Conservation (phyloP, 2,113 vertebrate genomes). For the Patagioenas fasciata region DNA sequence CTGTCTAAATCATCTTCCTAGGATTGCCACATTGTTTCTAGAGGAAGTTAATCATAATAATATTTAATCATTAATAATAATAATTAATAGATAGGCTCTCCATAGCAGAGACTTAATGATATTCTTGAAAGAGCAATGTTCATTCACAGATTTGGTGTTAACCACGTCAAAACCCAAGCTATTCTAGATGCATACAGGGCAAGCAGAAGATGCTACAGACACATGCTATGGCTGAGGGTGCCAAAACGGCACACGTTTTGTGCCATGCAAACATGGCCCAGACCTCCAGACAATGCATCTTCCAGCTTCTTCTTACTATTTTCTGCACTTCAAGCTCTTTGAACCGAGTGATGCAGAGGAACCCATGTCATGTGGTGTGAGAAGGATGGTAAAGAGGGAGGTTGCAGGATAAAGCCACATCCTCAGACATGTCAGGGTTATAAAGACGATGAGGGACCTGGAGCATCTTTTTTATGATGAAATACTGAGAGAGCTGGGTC, state of each 20-base stretch:
- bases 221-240: background rate
- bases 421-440: no score
- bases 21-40: background rate
- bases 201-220: background rate
- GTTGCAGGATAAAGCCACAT: background rate
- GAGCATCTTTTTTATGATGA: no score
- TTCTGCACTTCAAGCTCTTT: background rate
- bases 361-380: fast-evolving
- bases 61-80: no score
- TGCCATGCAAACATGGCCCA: background rate
- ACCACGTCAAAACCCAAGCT: background rate
- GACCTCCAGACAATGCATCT: background rate
- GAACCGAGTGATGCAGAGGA: background rate
- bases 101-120: fast-evolving
- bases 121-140: background rate
- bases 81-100: background rate
- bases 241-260: background rate
- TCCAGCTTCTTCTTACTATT: background rate
- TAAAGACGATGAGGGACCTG: no score
- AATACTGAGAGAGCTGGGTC: no score
- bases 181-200: background rate
- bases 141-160: background rate
- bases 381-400: background rate
- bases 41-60: background rate
- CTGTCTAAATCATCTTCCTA: background rate